Evolutionary conservation across 2,888 invertebrate genomes (phyloP).

Genomic region (Cotesia congregata): DNA sequence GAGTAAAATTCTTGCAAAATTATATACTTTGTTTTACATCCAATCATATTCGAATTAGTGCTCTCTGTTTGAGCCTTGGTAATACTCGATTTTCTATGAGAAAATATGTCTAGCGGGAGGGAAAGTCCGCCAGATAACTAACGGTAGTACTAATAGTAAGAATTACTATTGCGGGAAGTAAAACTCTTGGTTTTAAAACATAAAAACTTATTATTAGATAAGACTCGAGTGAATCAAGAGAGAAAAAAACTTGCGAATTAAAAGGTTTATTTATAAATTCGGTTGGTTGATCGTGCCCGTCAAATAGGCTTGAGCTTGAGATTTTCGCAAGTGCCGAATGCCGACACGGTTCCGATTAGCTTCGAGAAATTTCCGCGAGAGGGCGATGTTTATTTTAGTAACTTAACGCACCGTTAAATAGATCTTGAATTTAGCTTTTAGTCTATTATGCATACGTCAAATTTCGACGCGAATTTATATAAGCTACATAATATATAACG

Average conservation of each 20-base stretch:
- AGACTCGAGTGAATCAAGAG: neutral
- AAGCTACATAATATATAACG: too few relatives aligned
- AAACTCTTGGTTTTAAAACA: neutral
- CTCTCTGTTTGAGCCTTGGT: neutral
- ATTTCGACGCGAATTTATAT: too few relatives aligned
- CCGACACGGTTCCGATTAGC: neutral
- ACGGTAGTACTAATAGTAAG: conserved; percentile 10
- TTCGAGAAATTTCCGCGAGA: neutral
- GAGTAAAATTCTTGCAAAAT: conserved; percentile 36
- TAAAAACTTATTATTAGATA: conserved; percentile 1
- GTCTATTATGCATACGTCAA: neutral
- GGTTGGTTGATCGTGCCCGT: neutral
- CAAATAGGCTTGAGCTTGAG: neutral
- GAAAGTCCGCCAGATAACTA: conserved; percentile 12
- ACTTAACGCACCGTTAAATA: neutral
- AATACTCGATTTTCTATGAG: conserved; percentile 32
- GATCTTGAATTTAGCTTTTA: neutral
- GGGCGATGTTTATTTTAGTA: neutral
- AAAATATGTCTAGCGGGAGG: conserved; percentile 25
- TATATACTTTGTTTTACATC: conserved; percentile 40
- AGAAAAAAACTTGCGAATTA: neutral
- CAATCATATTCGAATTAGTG: conserved; percentile 23
- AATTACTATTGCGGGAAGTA: neutral
- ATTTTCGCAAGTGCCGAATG: neutral
- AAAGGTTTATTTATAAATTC: neutral